These are phyloP conservation scores for Benthosema pterotum DNA, from an alignment of 2,797 vertebrate species.

Conservation along the genomic window DNA sequence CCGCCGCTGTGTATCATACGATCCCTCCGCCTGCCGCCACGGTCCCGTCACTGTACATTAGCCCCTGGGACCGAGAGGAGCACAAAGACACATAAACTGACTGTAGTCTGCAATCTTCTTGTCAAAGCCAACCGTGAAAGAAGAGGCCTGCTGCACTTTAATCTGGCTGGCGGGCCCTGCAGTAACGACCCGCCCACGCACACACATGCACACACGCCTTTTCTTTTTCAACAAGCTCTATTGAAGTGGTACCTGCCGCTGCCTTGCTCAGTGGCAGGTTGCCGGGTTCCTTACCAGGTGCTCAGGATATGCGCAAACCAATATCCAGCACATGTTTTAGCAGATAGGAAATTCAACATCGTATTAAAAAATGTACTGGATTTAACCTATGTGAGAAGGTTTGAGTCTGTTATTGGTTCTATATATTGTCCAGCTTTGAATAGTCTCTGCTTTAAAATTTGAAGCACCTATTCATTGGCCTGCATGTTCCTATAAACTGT, in stretches of 20 bases:
- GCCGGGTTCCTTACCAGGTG: conserved; percentile 49
- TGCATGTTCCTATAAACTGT: conserved; percentile 35
- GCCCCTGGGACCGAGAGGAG: conserved; percentile 46
- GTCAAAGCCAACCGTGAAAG: conserved; percentile 67
- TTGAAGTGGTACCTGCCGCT: conserved; percentile 60
- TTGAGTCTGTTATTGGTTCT: too few species aligned
- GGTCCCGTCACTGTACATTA: conserved; percentile 7
- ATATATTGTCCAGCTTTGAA: conserved; percentile 3
- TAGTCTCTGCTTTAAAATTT: conserved; percentile 20
- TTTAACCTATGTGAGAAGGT: too few species aligned
- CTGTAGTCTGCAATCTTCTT: conserved; percentile 70
- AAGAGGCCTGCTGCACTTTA: conserved; percentile 62
- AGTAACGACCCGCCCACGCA: conserved; percentile 40
- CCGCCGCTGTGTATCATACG: conserved; percentile 27
- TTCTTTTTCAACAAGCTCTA: conserved; percentile 53
- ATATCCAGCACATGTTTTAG: too few species aligned
- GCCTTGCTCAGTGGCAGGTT: conserved; percentile 64
- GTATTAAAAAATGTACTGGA: too few species aligned
- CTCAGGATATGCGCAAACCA: too few species aligned
- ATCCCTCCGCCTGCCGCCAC: conserved; percentile 48
- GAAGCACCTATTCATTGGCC: conserved; percentile 7
- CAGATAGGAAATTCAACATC: too few species aligned
- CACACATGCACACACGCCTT: not conserved
- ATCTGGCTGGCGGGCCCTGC: conserved; percentile 63
- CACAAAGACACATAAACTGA: conserved; percentile 67